Percentiles rank a stretch among this genome's conserved stretches.
These are phyloP conservation scores for Hemiscyllium ocellatum DNA, from an alignment of 2,113 vertebrate genomes.

Conservation along the genomic window DNA sequence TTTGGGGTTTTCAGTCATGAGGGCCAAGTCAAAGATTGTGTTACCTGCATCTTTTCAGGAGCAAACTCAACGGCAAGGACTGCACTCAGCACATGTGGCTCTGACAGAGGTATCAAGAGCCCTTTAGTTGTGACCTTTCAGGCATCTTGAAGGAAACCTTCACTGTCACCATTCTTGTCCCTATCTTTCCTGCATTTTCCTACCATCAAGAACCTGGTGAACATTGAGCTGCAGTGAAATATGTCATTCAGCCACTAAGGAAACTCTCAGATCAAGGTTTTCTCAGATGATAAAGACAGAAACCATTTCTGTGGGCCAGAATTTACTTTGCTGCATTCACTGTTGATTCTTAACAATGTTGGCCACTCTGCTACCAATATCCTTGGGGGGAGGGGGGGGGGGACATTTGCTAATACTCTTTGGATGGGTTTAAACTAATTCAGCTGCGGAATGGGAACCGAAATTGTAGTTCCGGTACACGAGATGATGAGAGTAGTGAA, in stretches of 20 bases:
- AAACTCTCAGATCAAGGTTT: background rate
- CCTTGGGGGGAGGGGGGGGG: too few species aligned
- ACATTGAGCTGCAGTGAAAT: background rate
- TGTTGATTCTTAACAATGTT: background rate
- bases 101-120: background rate
- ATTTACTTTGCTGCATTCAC: background rate
- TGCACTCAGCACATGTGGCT: background rate
- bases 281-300: background rate
- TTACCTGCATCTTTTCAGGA: background rate
- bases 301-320: background rate
- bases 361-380: too few species aligned
- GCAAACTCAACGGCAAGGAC: background rate
- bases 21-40: background rate
- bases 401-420: too few species aligned
- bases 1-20: background rate
- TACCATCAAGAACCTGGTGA: background rate
- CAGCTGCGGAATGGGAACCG: too few species aligned
- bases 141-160: background rate
- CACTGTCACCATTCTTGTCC: background rate
- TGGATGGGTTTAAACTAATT: too few species aligned
- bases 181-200: background rate
- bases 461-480: too few species aligned
- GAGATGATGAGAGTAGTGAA: too few species aligned
- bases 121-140: background rate
- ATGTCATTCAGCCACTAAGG: background rate